Conservation (phyloP, 1,140 invertebrate genomes). For the Amphibalanus amphitrite region DNA sequence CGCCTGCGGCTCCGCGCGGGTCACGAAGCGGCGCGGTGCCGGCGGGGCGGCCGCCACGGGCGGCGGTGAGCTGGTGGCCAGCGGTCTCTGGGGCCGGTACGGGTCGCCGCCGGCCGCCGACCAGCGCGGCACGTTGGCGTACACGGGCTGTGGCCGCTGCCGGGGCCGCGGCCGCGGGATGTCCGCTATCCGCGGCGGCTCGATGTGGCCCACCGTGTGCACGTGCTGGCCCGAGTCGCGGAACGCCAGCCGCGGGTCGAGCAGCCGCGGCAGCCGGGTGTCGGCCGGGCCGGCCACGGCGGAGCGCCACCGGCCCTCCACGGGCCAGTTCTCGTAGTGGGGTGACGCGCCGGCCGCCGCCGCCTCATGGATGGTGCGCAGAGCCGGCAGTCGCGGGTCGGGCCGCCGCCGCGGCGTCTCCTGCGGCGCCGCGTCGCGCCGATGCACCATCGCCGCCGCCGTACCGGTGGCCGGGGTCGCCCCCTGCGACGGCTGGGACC, state of each 20-base stretch:
- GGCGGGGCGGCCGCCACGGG: conserved; percentile 12
- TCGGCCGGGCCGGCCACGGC: not conserved
- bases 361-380: conserved; percentile 54
- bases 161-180: conserved; percentile 12
- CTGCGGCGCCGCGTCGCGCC: not conserved
- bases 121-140: conserved; percentile 3
- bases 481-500: not conserved
- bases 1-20: conserved; percentile 17
- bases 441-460: conserved; percentile 20
- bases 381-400: conserved; percentile 50
- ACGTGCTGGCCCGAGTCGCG: conserved; percentile 19
- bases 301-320: not conserved
- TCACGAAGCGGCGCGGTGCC: conserved; percentile 13
- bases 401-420: conserved; percentile 36
- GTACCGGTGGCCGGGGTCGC: conserved; percentile 49
- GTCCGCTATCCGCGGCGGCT: conserved; percentile 17
- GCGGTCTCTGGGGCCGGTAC: conserved; percentile 19
- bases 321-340: conserved; percentile 7
- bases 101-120: conserved; percentile 9
- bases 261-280: not conserved
- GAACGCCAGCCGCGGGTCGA: conserved; percentile 5
- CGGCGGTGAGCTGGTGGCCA: conserved; percentile 25
- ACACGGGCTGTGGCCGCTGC: not conserved
- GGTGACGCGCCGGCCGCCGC: conserved; percentile 22
- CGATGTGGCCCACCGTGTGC: conserved; percentile 16